Percentiles rank a stretch among this genome's conserved stretches.
These are phyloP conservation scores for Nymphalis urticae DNA, from an alignment of 2,888 invertebrate genomes.

Conservation along the genomic window DNA sequence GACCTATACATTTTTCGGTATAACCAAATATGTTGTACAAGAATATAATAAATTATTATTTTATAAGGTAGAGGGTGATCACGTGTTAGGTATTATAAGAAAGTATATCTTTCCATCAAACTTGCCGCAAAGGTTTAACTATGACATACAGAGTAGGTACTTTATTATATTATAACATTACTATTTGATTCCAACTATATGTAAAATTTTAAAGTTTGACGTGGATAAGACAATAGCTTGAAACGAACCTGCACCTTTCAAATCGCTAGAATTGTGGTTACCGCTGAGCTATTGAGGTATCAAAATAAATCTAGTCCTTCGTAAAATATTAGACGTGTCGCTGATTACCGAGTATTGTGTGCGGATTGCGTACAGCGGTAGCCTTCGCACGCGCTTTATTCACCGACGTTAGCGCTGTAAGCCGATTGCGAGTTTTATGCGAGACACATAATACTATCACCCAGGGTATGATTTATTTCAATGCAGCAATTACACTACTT, in stretches of 20 bases:
- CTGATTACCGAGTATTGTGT: constrained; percentile 64
- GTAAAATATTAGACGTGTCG: constrained; percentile 44
- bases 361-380: constrained; percentile 51
- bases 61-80: no score
- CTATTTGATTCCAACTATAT: no score
- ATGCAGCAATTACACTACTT: constrained; percentile 65
- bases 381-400: constrained; percentile 50
- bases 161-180: no score
- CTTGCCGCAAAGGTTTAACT: no score
- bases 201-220: no score
- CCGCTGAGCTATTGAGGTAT: constrained; percentile 14
- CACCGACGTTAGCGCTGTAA: constrained; percentile 48
- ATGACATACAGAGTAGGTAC: no score
- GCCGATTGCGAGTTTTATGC: constrained; percentile 47
- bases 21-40: no score
- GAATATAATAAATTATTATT: no score
- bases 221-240: no score
- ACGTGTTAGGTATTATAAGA: no score
- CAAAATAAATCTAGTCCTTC: constrained; percentile 36
- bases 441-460: constrained; percentile 39
- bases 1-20: no score
- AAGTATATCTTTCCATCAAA: no score
- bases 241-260: neutral
- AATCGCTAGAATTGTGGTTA: neutral
- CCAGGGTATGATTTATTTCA: constrained; percentile 67